Percentiles rank a stretch among this genome's conserved stretches.
These are phyloP conservation scores for Danio kyathit DNA, from an alignment of 2,797 vertebrate genomes.

Conservation along the genomic window DNA sequence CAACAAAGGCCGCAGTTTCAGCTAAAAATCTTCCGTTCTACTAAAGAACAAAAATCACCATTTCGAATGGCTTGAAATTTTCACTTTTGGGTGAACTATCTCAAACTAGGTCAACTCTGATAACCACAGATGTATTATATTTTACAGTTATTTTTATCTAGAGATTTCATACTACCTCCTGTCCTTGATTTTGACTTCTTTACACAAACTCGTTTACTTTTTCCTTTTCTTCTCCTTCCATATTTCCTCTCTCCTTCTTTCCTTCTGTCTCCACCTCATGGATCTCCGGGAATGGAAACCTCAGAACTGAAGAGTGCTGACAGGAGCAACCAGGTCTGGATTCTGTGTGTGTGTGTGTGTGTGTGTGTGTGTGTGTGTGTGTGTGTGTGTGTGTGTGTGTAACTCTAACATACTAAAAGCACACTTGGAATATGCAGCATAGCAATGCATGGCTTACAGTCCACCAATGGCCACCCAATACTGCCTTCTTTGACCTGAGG, in stretches of 20 bases:
- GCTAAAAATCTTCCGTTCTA: no score
- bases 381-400: constrained; percentile 37
- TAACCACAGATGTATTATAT: no score
- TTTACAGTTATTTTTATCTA: background rate
- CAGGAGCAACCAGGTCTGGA: constrained; percentile 64
- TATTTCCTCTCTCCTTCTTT: constrained; percentile 57
- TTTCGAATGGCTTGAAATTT: no score
- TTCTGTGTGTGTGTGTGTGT: constrained; percentile 23
- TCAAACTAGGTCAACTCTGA: no score
- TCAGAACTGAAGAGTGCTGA: constrained; percentile 59
- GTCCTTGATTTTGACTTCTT: background rate
- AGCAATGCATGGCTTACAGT: constrained; percentile 39
- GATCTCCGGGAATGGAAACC: constrained; percentile 62
- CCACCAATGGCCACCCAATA: background rate
- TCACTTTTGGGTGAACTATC: no score
- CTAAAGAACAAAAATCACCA: no score
- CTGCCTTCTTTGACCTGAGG: background rate
- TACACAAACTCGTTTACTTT: background rate
- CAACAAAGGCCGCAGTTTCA: no score
- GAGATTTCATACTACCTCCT: background rate
- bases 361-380: constrained; percentile 38
- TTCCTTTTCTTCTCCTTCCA: constrained; percentile 45
- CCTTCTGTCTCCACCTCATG: constrained; percentile 36
- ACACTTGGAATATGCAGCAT: constrained; percentile 59
- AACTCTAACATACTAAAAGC: constrained; percentile 53